Evolutionary conservation across 2,113 vertebrate species (phyloP).

Genomic region (Lampris megalopsis): DNA sequence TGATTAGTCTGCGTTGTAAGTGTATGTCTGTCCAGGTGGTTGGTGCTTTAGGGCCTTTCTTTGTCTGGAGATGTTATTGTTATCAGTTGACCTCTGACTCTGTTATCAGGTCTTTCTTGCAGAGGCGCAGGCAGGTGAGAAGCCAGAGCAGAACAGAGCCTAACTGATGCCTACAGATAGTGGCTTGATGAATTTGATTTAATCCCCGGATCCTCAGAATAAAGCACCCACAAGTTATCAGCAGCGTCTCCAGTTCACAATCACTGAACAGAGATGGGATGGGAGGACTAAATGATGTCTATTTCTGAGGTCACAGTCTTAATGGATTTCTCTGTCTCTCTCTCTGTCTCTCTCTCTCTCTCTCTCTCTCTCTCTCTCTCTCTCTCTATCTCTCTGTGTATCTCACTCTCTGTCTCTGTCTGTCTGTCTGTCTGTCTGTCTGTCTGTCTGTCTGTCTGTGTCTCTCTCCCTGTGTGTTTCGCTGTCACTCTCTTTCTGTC

Average conservation of each 20-base stretch:
- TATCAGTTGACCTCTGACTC: not conserved
- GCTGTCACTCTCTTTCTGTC: too few species aligned
- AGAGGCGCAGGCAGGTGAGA: not conserved
- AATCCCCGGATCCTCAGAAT: not conserved
- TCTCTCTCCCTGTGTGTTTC: not conserved
- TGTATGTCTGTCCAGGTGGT: not conserved
- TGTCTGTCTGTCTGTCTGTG: not conserved
- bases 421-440: not conserved
- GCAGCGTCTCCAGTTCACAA: not conserved
- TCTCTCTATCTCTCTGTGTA: too few species aligned
- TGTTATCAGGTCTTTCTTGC: not conserved
- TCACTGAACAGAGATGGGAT: not conserved
- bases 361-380: too few species aligned
- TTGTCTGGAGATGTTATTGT: not conserved
- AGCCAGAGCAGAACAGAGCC: not conserved
- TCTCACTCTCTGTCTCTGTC: too few species aligned
- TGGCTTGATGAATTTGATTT: not conserved
- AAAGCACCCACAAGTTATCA: not conserved
- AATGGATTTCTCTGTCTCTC: not conserved
- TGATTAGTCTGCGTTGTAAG: slow-evolving; percentile 26
- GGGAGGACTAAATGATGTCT: not conserved
- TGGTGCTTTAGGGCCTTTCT: not conserved
- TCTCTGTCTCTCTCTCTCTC: not conserved
- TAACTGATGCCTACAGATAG: not conserved
- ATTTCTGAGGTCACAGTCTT: slow-evolving; percentile 11